Evolutionary conservation across 2,113 vertebrate species (phyloP).

Genomic region (Leptosomus discolor): DNA sequence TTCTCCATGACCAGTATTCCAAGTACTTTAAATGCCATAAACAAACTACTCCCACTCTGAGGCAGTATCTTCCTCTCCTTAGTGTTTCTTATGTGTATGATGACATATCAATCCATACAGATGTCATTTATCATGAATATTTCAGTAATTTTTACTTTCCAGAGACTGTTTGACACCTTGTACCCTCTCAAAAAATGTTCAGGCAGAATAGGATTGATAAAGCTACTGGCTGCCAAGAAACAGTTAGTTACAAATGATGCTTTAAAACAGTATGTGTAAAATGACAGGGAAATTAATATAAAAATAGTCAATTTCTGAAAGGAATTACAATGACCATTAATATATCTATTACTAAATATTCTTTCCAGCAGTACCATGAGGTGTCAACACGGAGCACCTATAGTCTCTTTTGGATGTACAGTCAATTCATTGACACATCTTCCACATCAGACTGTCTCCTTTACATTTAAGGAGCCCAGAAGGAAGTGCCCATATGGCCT

Average conservation of each 20-base stretch:
- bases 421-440: background rate
- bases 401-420: background rate
- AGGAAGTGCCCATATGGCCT: background rate
- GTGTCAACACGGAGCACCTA: background rate
- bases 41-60: background rate
- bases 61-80: background rate
- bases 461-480: background rate
- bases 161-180: background rate
- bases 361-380: background rate
- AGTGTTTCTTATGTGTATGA: background rate
- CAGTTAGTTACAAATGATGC: background rate
- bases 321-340: background rate
- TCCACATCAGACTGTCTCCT: background rate
- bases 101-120: background rate
- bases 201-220: background rate
- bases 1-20: background rate
- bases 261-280: background rate
- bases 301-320: background rate
- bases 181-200: background rate
- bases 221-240: background rate
- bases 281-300: background rate
- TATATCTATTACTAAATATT: background rate
- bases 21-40: background rate
- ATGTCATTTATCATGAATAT: background rate
- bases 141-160: background rate